Percentiles rank a stretch among this genome's conserved stretches.
Evolutionary conservation across 2,797 vertebrate species (phyloP).

Genomic region (Amniataba percoides): DNA sequence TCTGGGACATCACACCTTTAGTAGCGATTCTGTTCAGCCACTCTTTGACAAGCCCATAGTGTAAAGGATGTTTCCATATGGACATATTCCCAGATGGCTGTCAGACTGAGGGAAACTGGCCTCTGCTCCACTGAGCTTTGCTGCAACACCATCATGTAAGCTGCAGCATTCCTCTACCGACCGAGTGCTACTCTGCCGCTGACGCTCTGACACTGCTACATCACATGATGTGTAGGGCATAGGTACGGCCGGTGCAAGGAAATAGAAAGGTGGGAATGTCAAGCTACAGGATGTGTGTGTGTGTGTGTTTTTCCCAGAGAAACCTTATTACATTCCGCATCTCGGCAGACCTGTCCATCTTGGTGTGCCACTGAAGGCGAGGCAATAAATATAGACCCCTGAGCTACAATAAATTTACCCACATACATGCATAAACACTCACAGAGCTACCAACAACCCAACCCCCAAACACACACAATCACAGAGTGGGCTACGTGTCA

Average conservation of each 20-base stretch:
- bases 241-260: slow-evolving; percentile 29
- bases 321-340: slow-evolving; percentile 63
- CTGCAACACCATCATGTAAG: slow-evolving; percentile 53
- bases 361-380: slow-evolving; percentile 66
- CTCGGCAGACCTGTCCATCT: slow-evolving; percentile 66
- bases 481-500: slow-evolving; percentile 12
- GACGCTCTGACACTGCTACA: slow-evolving; percentile 40
- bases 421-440: slow-evolving; percentile 47
- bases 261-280: slow-evolving; percentile 43
- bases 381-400: slow-evolving; percentile 76
- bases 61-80: slow-evolving; percentile 67
- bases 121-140: slow-evolving; percentile 40
- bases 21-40: slow-evolving; percentile 61
- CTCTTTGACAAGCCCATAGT: slow-evolving; percentile 56
- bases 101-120: slow-evolving; percentile 46
- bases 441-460: slow-evolving; percentile 13
- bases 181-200: slow-evolving; percentile 25
- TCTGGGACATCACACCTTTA: slow-evolving; percentile 66
- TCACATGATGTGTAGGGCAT: slow-evolving; percentile 40
- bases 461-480: slow-evolving; percentile 20
- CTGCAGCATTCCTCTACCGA: slow-evolving; percentile 46
- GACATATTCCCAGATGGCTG: slow-evolving; percentile 57
- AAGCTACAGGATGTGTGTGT: slow-evolving; percentile 40
- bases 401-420: slow-evolving; percentile 72
- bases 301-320: slow-evolving; percentile 32